A percentile compares a stretch with the other conserved stretches of the same genome.
phyloP scores from a whole-genome alignment of 2,113 vertebrate genomes.

The Neolamprologus variostigma region DNA sequence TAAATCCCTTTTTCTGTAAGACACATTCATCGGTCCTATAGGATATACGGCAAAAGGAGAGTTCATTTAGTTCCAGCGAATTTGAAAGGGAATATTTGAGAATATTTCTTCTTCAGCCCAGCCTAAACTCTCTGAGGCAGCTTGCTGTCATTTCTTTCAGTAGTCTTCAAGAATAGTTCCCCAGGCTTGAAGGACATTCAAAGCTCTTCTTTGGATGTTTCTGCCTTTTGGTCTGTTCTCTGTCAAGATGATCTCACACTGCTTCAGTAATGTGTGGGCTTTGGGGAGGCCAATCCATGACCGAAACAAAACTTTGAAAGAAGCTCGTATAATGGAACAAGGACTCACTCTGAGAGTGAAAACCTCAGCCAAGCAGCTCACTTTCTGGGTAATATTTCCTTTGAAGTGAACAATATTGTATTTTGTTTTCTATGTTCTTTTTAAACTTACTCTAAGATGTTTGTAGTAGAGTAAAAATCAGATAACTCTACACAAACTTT shows the following conservation, averaged over 20 bases:
- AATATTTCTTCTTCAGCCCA: background rate
- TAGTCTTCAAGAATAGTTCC: background rate
- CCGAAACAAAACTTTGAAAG: background rate
- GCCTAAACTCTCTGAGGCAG: background rate
- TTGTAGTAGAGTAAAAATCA: background rate
- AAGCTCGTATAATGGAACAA: background rate
- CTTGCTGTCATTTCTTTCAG: background rate
- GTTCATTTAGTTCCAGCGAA: background rate
- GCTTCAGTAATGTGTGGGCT: background rate
- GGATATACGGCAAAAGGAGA: background rate
- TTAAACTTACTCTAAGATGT: background rate
- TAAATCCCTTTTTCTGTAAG: background rate
- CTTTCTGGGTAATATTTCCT: background rate
- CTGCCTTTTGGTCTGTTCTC: background rate
- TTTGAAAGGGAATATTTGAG: fast-evolving
- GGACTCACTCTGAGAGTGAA: background rate
- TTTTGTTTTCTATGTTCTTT: background rate
- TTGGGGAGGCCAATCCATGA: background rate
- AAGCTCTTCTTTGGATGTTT: background rate
- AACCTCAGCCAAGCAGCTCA: background rate
- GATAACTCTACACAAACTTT: background rate
- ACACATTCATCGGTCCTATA: background rate
- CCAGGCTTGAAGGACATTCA: background rate
- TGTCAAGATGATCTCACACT: background rate
- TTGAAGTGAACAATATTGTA: background rate